phyloP scores from a whole-genome alignment of 1,140 invertebrate genomes.

The Lineus longissimus region DNA sequence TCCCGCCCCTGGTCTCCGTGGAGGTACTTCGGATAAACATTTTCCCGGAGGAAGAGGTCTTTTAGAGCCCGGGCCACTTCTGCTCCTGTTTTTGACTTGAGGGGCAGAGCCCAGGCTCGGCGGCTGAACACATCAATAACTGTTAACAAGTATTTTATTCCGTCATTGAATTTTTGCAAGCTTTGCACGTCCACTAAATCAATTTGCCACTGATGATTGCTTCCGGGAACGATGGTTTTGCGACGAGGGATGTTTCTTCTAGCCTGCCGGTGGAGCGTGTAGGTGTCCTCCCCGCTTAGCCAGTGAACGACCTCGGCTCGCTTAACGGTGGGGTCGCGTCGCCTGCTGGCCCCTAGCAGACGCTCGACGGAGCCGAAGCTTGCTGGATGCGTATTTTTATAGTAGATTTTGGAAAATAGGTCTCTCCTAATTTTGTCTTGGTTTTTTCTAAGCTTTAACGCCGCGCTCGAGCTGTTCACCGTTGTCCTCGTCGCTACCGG shows the following conservation, averaged over 20 bases:
- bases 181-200: conserved; percentile 44
- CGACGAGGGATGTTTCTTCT: conserved; percentile 9
- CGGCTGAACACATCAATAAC: conserved; percentile 56
- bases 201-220: conserved; percentile 48
- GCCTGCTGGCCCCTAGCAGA: too few species aligned
- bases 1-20: conserved; percentile 14
- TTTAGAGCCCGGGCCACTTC: conserved; percentile 26
- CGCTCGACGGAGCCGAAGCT: too few species aligned
- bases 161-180: conserved; percentile 44
- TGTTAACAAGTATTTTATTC: conserved; percentile 52
- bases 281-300: too few species aligned
- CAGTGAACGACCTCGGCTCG: too few species aligned
- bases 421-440: too few species aligned
- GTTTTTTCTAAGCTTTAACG: too few species aligned
- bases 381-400: too few species aligned
- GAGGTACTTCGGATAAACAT: background rate
- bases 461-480: too few species aligned
- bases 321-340: too few species aligned
- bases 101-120: conserved; percentile 50
- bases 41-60: conserved; percentile 23
- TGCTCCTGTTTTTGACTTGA: conserved; percentile 54
- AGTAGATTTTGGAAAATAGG: too few species aligned
- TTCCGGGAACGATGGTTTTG: conserved; percentile 17
- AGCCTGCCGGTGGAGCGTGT: conserved; percentile 17
- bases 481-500: too few species aligned